Base-by-base conservation (phyloP, 1,140 invertebrate genomes). In the Zophobas atratus region DNA sequence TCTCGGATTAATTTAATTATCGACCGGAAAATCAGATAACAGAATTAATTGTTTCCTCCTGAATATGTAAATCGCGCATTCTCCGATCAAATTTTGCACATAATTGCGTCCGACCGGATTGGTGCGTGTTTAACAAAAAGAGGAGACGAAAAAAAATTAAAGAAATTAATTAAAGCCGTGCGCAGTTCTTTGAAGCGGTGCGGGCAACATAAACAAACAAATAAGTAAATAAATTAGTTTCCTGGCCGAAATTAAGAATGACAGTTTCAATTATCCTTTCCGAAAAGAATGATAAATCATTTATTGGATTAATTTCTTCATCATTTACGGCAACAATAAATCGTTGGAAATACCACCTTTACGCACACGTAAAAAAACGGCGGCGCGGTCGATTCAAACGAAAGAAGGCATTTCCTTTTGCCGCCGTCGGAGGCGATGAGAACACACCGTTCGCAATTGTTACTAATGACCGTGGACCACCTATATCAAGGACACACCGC, bases 401-500 rank as follows among this genome's bases (percentile, higher is more conserved):
- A 2, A 39, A 6, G 32, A 8, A 63, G 57, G 57, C 35, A 63
- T 63, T 63, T 63, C 57, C 55, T 57, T 53, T 46, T 4, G 43
- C 49, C 49, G n/a, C 49, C 4, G n/a, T 51, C 49, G 49, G n/a
- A 51, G 49, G 49, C 49, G 49, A 5, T 51, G 49, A 51, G 49
- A 4, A 20, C 49, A 20, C 49, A 20, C n/a, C 55, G 35, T 57
- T 57, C 57, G 57, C 57, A 39, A 63, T 39, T 38, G 35, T 36
- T 32, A 63, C 57, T 63, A 63, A 63, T 63, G 57, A 63, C 6
- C 35, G 8, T 35, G 35, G 57, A 63, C 57, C 57, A 63, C 57
- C 57, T 63, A 63, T 63, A 63, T 63, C 57, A 63, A 63, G 57
- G 57, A n/a, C 35, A n/a, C 35, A 39, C 57, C 57, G 49, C 49